These are phyloP conservation scores for Drosophila subobscura DNA, from an alignment of 1,140 invertebrate genomes.

Conservation along the genomic window DNA sequence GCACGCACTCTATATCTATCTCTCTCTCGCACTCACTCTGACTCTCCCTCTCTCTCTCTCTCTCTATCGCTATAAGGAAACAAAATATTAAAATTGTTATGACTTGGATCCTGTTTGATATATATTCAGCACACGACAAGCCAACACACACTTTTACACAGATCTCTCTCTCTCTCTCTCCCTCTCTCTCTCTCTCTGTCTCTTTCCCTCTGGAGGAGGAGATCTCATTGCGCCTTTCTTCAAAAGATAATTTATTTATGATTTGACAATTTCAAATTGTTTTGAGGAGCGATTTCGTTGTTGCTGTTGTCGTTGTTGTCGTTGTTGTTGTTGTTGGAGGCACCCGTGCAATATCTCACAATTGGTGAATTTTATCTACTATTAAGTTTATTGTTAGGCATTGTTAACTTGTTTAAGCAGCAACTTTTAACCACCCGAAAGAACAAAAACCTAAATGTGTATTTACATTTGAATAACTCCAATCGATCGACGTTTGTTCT, in stretches of 20 bases:
- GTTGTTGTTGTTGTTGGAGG: too few relatives aligned
- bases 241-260: background rate
- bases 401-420: conserved; percentile 32
- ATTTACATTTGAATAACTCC: background rate
- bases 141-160: conserved; percentile 13
- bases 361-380: conserved; percentile 19
- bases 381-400: conserved; percentile 43
- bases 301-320: background rate
- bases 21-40: conserved; percentile 9
- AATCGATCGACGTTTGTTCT: conserved; percentile 2
- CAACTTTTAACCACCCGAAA: conserved; percentile 16
- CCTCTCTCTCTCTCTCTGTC: conserved; percentile 13
- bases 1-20: background rate
- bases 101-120: conserved; percentile 29
- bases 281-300: conserved; percentile 7
- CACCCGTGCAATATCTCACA: conserved; percentile 13
- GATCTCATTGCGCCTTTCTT: conserved; percentile 7
- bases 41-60: conserved; percentile 13
- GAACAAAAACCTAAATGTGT: background rate
- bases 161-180: conserved; percentile 18
- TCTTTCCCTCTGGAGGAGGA: conserved; percentile 5
- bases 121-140: conserved; percentile 12
- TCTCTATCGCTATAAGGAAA: conserved; percentile 19
- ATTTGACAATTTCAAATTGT: conserved; percentile 22
- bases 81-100: conserved; percentile 47